Evolutionary conservation across 1,140 invertebrate species (phyloP), one percentile per base, ranked within the genome.

Genomic region (Ips nitidus): DNA sequence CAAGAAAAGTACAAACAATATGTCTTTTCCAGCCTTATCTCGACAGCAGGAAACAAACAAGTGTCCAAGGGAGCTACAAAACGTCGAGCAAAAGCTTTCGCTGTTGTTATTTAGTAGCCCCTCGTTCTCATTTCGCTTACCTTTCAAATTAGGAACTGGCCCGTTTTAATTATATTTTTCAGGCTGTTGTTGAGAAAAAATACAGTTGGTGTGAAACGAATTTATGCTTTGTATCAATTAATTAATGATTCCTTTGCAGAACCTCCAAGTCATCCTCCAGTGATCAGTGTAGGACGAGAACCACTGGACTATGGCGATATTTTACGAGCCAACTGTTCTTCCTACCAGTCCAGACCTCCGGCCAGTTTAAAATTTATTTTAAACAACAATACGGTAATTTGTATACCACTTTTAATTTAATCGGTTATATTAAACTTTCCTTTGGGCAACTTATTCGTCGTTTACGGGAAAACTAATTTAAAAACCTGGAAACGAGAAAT

Each of bases 261-360:
- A 70, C 80, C 87, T 61, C 87, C 87, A 1, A 82, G 85, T 45
- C 81, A 82, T 52, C 82, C 84, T 40, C 87, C 87, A 4, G 80
- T 79, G 53, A 83, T 88, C 41, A 84, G 84, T 58, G 78, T 78
- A 1, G 73, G 71, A 43, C 69, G 73, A 22, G 76, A 75, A 41
- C 75, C 75, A 38, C 65, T 78, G 43, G 76, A 78, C 71, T 76
- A 73, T 67, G 90, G 90, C 2, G 91, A 93, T 76, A 86, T 84
- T 71, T 82, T 93, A 52, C 82, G 87, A 68, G 89, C 86, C 37
- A 92, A 91, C 80, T 94, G 91, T 79, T 87, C 88, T 37, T 88
- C 89, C 36, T 86, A 89, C 50, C 85, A 88, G 3, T 88, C 89
- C 37, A 88, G 87, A 76, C 91, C 91, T 42, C 84, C 91, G 1